These are phyloP conservation scores for Enteromius anoplus DNA, from an alignment of 2,797 vertebrate genomes.

Conservation along the genomic window DNA sequence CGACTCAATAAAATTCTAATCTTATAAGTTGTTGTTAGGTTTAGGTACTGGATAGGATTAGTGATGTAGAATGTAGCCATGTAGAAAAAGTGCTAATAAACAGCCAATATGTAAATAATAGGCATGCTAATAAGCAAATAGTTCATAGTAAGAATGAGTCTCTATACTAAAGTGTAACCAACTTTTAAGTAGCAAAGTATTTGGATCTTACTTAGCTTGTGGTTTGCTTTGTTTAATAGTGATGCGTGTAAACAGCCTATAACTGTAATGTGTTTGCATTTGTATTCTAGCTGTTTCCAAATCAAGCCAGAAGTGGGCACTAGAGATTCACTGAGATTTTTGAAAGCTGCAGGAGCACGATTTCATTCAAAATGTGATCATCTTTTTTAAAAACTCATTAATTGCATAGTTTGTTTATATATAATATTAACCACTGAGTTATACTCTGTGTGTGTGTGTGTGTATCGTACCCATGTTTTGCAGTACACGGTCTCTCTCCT, in stretches of 20 bases:
- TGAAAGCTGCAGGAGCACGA: neutral
- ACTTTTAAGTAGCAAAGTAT: neutral
- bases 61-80: too few species aligned
- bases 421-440: neutral
- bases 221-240: neutral
- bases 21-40: too few species aligned
- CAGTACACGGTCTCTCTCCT: constrained; percentile 94
- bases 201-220: neutral
- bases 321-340: neutral
- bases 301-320: neutral
- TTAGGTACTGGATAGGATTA: too few species aligned
- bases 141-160: too few species aligned
- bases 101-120: too few species aligned
- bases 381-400: neutral
- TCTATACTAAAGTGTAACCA: too few species aligned
- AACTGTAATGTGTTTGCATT: too few species aligned
- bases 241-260: neutral
- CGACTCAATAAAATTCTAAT: too few species aligned
- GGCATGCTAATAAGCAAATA: too few species aligned
- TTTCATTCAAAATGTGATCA: neutral
- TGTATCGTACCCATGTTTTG: constrained; percentile 86
- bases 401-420: neutral
- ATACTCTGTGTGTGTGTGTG: neutral
- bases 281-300: too few species aligned
- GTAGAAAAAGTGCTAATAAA: too few species aligned